Base-by-base conservation (phyloP, 2,888 invertebrate species). In the Arctia plantaginis region DNA sequence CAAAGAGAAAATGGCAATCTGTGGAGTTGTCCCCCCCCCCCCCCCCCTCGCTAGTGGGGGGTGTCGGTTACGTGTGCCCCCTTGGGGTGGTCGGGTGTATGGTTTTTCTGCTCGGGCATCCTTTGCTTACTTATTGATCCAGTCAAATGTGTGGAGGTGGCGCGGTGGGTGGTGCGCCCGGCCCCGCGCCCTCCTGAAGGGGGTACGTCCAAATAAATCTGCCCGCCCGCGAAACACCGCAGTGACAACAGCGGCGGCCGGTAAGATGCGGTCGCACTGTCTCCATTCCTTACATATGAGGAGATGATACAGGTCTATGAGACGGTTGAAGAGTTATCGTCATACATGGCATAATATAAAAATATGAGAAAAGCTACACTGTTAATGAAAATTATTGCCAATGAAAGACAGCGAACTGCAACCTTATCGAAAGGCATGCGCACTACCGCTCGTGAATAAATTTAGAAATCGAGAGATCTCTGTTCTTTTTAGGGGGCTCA, bases 41-140 rank as follows among this genome's bases (percentile, higher is more conserved):
- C 35, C 93, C 94, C 94, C 94, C 92, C 95, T 96, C 93, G 95
- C 93, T 95, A 94, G 96, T 96, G 93, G 93, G 94, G 93, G 94
- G 95, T 94, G 95, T 95, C 93, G 94, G 96, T 96, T 96, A 96
- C 95, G 95, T 95, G 94, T 95, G 93, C 95, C 95, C 95, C 95
- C 95, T 94, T 92, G 90, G 95, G 95, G 94, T 94, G 94, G 94
- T 93, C 91, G 95, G 95, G 95, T 95, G 95, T 95, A 95, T 96
- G 96, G 96, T 96, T 96, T 96, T 96, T 96, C 96, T 96, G 94
- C 96, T 96, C 96, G 95, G 96, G 95, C 96, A 96, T 96, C 96
- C 96, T 96, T 96, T 96, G 96, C 96, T 96, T 96, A 96, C 96
- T 96, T 96, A 96, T 96, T 96, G 96, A 96, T 96, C 96, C 96